Base-by-base conservation (phyloP, 1,140 invertebrate species). In the Periplaneta americana region DNA sequence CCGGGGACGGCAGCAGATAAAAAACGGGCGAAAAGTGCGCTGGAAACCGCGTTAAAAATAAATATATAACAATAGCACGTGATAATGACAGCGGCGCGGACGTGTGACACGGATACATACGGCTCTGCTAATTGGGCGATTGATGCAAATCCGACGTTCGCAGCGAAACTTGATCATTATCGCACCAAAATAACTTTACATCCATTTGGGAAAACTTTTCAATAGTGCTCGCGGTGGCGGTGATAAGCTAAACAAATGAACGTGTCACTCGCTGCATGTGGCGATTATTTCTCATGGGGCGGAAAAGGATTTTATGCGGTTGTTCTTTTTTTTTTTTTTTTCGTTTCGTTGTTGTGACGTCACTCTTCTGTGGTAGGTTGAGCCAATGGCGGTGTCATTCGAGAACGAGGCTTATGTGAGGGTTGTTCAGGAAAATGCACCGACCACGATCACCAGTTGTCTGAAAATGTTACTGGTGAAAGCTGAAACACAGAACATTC, bases 21-120 rank as follows among this genome's bases (percentile, higher is more conserved):
- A 48, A 35, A 35, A 39, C 8, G 11, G n/a, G 22, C 0, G 13
- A 28, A 37, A 9, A 11, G n/a, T 28, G 32, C 77, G 35, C 77
- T 37, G 34, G 35, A 78, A 78, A 78, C 77, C 31, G 34, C 34
- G 77, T 78, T 78, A 78, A 78, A 78, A 78, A 78, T 78, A 78
- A 78, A 78, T 78, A 78, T 48, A 78, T 78, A 78, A 78, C 77
- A 78, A 78, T 48, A 78, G 33, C 22, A 8, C 28, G 48, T n/a
- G 28, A 66, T 66, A 66, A 66, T 66, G 22, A 66, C 22, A 66
- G 4, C 22, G 1, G 22, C 28, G n/a, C 28, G 22, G 6, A 2
- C 22, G 48, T 5, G 48, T 66, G 48, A 66, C 48, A 28, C 28
- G 48, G 22, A 5, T 22, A n/a, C 22, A 22, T n/a, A 11, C 48